Conservation (phyloP, 2,113 vertebrate genomes). For the Ovis canadensis region DNA sequence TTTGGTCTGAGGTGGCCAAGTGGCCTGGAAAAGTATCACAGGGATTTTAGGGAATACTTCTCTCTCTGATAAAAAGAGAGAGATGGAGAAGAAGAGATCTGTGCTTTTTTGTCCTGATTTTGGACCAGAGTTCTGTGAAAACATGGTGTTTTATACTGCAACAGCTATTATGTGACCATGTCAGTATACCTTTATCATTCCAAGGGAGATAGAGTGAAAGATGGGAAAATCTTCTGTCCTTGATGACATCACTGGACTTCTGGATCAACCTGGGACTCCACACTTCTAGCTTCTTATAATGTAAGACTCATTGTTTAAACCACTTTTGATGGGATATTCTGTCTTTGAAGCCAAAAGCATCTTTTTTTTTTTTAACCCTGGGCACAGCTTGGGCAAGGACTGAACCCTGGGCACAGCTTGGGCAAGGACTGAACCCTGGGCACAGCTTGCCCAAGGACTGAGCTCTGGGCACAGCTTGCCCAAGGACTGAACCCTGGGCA, state of each 20-base stretch:
- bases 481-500: background rate
- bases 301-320: background rate
- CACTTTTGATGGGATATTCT: background rate
- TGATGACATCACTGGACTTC: background rate
- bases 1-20: background rate
- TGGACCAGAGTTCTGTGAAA: background rate
- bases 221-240: background rate
- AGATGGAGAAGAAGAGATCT: background rate
- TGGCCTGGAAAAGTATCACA: background rate
- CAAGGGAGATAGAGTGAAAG: background rate
- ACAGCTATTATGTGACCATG: background rate
- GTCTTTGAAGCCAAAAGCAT: background rate
- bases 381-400: background rate
- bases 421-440: background rate
- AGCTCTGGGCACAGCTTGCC: background rate
- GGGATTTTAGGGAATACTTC: background rate
- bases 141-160: background rate
- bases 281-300: background rate
- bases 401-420: background rate
- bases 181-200: background rate
- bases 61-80: background rate
- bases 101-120: background rate
- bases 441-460: background rate
- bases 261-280: background rate
- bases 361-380: background rate